These are phyloP conservation scores for Garrulus glandarius DNA, from an alignment of 2,797 vertebrate species.

Conservation along the genomic window DNA sequence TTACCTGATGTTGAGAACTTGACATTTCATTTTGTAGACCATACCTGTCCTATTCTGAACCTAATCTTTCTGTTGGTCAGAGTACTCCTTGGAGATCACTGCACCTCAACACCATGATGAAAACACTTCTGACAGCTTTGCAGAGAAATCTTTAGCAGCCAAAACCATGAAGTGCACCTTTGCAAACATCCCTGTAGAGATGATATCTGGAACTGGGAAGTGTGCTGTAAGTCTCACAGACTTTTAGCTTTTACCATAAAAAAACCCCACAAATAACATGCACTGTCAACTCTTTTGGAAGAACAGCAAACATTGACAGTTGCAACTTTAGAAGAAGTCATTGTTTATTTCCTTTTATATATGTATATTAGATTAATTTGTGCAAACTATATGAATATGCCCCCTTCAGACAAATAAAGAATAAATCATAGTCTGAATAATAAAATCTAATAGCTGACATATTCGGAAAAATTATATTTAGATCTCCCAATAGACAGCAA, in stretches of 20 bases:
- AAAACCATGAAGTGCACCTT: neutral
- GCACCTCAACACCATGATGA: neutral
- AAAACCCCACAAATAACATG: neutral
- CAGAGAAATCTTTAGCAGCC: neutral
- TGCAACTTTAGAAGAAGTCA: neutral
- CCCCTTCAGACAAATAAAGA: neutral
- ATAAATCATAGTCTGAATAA: neutral
- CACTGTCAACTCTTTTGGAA: neutral
- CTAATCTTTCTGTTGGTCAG: neutral
- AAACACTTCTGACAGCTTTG: neutral
- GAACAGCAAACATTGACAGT: neutral
- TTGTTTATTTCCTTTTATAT: neutral
- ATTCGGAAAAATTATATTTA: neutral
- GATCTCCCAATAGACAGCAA: neutral
- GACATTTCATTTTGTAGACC: neutral
- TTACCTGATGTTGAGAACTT: neutral
- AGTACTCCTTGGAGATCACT: neutral
- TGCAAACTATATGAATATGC: neutral
- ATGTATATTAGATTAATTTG: neutral
- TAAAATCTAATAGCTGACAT: neutral
- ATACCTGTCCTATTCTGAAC: neutral
- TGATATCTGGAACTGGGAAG: neutral
- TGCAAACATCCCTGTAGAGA: neutral
- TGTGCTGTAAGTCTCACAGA: neutral
- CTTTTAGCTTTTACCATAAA: neutral